phyloP scores from a whole-genome alignment of 2,888 invertebrate species.

The Pyrochroa serraticornis region DNA sequence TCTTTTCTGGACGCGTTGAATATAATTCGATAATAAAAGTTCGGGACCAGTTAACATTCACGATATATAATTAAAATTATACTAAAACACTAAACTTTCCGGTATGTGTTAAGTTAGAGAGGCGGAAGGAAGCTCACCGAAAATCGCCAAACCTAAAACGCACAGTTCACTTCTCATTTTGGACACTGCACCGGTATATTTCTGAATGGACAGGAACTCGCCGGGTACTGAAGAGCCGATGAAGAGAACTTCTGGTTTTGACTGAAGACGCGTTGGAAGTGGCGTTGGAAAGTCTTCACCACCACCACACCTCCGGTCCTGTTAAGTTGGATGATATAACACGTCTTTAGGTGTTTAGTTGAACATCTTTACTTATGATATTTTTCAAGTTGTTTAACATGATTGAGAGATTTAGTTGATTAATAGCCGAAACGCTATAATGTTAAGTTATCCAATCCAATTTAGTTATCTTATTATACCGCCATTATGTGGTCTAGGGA shows the following conservation, averaged over 20 bases:
- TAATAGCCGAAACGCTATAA: no score
- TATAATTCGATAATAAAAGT: background rate
- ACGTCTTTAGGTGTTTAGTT: slow-evolving; percentile 7
- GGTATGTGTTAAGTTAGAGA: no score
- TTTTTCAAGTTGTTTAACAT: slow-evolving; percentile 13
- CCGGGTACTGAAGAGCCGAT: slow-evolving; percentile 38
- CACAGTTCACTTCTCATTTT: slow-evolving; percentile 44
- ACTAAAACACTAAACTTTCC: background rate
- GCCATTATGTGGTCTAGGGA: no score
- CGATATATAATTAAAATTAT: background rate
- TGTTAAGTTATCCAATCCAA: no score
- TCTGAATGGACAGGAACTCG: slow-evolving; percentile 30
- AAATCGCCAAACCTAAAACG: slow-evolving; percentile 36
- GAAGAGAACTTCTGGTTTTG: slow-evolving; percentile 42
- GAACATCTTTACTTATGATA: slow-evolving; percentile 4
- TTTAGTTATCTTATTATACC: no score
- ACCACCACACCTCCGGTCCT: slow-evolving; percentile 33
- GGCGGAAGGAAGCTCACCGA: slow-evolving; percentile 31
- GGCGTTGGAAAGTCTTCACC: slow-evolving; percentile 41
- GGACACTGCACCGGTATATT: slow-evolving; percentile 28
- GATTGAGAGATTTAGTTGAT: background rate
- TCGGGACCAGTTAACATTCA: background rate
- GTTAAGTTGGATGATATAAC: slow-evolving; percentile 18
- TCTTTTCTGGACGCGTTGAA: background rate
- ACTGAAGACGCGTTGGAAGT: slow-evolving; percentile 38